Evolutionary conservation across 2,113 vertebrate genomes (phyloP).

Genomic region (Columbina picui): DNA sequence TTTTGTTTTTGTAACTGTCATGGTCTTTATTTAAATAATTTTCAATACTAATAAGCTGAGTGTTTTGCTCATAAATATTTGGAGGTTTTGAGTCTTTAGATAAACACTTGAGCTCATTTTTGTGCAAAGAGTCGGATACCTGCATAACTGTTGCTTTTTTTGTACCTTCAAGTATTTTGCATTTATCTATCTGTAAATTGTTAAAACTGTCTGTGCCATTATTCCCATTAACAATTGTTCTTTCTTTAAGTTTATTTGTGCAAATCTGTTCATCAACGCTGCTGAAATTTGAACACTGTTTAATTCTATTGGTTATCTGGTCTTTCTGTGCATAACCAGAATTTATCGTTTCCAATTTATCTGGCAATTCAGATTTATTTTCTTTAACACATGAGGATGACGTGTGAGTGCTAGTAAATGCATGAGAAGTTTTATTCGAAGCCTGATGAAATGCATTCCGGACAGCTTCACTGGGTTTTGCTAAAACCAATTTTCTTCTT

Average conservation of each 20-base stretch:
- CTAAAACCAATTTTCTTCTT: constrained; percentile 84
- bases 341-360: constrained; percentile 56
- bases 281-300: constrained; percentile 61
- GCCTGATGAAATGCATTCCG: constrained; percentile 82
- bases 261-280: constrained; percentile 74
- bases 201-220: constrained; percentile 61
- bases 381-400: constrained; percentile 73
- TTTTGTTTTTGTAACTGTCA: constrained; percentile 73
- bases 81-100: constrained; percentile 64
- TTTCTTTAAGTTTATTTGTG: constrained; percentile 78
- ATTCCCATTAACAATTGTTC: constrained; percentile 61
- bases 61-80: constrained; percentile 71
- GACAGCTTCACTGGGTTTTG: constrained; percentile 79
- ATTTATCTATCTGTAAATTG: constrained; percentile 75
- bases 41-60: constrained; percentile 77
- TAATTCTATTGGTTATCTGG: constrained; percentile 69
- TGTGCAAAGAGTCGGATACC: constrained; percentile 79
- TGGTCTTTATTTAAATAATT: constrained; percentile 75
- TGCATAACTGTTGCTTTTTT: constrained; percentile 72
- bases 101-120: constrained; percentile 69
- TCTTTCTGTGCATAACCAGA: constrained; percentile 74
- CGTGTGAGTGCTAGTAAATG: constrained; percentile 63
- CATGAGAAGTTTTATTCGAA: constrained; percentile 63
- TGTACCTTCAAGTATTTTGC: constrained; percentile 82
- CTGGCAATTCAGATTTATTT: constrained; percentile 54